phyloP scores from a whole-genome alignment of 1,140 invertebrate species.

The Brachystomella parvula region DNA sequence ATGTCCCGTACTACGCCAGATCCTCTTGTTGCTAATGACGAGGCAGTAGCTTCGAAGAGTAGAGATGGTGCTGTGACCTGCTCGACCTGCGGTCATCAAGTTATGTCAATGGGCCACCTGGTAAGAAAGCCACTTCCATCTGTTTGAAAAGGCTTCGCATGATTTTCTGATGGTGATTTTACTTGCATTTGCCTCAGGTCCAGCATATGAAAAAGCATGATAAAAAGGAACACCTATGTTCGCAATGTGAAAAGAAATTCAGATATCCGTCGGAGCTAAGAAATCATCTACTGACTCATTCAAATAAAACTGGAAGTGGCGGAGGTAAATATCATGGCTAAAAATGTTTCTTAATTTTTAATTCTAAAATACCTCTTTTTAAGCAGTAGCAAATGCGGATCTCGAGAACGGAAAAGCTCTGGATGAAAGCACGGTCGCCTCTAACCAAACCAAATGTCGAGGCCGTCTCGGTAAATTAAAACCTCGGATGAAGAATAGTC shows the following conservation, averaged over 20 bases:
- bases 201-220: constrained; percentile 2
- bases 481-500: not conserved
- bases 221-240: not conserved
- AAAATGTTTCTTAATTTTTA: not conserved
- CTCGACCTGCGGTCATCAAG: not conserved
- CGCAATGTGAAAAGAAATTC: not conserved
- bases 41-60: not conserved
- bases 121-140: not conserved
- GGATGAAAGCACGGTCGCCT: not conserved
- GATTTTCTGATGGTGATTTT: not conserved
- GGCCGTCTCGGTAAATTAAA: not conserved
- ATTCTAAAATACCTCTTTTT: not conserved
- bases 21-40: not conserved
- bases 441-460: not conserved
- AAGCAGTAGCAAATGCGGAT: not conserved
- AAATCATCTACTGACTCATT: not conserved
- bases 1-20: not conserved
- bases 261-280: not conserved
- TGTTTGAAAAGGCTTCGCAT: not conserved
- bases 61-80: not conserved
- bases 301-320: not conserved
- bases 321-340: not conserved
- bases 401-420: not conserved
- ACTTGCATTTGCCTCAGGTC: not conserved
- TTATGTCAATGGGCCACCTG: not conserved